A percentile compares a stretch with the other conserved stretches of the same genome.
Evolutionary conservation across 1,140 invertebrate genomes (phyloP).

Genomic region (Dysdera silvatica): DNA sequence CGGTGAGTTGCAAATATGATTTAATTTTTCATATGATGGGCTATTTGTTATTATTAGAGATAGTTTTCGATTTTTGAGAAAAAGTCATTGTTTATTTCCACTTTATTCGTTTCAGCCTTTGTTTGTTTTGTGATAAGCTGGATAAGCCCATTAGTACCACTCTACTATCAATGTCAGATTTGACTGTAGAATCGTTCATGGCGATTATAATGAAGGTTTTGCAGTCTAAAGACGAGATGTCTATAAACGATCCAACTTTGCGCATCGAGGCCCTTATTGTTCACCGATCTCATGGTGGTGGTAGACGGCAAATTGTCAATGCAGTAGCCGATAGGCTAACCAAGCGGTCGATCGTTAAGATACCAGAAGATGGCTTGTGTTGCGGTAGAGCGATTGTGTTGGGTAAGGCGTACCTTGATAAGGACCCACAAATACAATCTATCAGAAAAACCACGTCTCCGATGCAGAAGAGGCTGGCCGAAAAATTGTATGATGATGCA

Average conservation of each 20-base stretch:
- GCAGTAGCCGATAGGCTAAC: not conserved
- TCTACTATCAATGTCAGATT: not conserved
- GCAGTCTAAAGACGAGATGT: not conserved
- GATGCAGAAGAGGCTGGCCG: not conserved
- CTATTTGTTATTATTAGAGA: no score
- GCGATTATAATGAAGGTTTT: not conserved
- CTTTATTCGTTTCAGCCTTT: no score
- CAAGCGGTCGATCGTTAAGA: not conserved
- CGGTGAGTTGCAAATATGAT: no score
- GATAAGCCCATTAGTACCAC: not conserved
- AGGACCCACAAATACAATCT: no score
- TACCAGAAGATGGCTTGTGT: not conserved
- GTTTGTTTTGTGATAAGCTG: no score
- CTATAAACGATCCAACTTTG: not conserved
- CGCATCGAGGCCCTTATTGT: not conserved
- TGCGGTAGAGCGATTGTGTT: no score
- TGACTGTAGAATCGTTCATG: not conserved
- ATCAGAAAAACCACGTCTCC: not conserved
- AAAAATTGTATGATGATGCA: not conserved
- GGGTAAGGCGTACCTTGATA: no score
- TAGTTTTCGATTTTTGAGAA: no score
- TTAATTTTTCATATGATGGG: no score
- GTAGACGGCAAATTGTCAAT: not conserved
- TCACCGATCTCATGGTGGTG: not conserved
- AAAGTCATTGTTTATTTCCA: no score